These are phyloP conservation scores for Caenorhabditis doughertyi DNA, from an alignment of 2,888 invertebrate genomes.

Conservation along the genomic window DNA sequence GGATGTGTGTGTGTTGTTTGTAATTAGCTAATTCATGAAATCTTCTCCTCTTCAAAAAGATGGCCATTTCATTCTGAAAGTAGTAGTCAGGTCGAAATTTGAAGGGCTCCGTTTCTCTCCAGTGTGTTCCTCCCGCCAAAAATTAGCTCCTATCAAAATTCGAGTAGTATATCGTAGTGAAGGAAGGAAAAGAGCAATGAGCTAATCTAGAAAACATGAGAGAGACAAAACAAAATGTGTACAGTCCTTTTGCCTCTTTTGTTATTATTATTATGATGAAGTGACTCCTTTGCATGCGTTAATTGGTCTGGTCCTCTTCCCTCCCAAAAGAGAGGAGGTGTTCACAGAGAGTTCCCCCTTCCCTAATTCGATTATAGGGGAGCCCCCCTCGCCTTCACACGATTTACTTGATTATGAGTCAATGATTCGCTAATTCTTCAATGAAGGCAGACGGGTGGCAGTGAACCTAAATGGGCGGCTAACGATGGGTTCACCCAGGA, in stretches of 20 bases:
- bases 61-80: too few species aligned
- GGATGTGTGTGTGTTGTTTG: background rate
- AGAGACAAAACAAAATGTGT: constrained; percentile 7
- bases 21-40: constrained; percentile 49
- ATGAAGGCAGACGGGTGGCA: background rate
- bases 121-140: background rate
- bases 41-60: background rate
- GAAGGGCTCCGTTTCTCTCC: too few species aligned
- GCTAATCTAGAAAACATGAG: too few species aligned
- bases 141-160: constrained; percentile 11
- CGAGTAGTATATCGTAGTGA: background rate
- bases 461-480: constrained; percentile 34
- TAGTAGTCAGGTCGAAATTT: too few species aligned
- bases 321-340: background rate
- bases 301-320: too few species aligned
- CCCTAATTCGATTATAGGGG: constrained; percentile 45
- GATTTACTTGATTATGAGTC: constrained; percentile 59
- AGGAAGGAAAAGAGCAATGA: too few species aligned
- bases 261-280: constrained; percentile 1
- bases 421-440: constrained; percentile 54
- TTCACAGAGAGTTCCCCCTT: background rate
- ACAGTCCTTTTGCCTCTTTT: background rate
- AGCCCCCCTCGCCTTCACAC: constrained; percentile 7
- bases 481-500: constrained; percentile 26
- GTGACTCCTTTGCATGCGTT: too few species aligned